Conservation (phyloP, 2,888 invertebrate genomes). For the Drosophila formosana region DNA sequence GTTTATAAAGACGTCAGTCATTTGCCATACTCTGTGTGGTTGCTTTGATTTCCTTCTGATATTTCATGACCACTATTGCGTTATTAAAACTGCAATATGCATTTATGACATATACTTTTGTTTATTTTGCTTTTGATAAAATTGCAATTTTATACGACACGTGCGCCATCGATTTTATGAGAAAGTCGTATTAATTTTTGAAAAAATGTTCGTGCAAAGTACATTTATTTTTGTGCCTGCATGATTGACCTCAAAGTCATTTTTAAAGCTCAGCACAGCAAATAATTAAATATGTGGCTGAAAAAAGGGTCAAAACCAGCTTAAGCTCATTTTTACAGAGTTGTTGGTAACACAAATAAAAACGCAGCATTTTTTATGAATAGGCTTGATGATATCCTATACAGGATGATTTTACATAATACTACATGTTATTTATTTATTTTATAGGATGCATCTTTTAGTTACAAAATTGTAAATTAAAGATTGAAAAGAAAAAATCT, state of each 20-base stretch:
- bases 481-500: too few relatives aligned
- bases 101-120: not conserved
- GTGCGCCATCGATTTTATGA: conserved; percentile 2
- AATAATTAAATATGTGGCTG: conserved; percentile 25
- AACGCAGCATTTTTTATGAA: not conserved
- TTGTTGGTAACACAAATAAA: not conserved
- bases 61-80: not conserved
- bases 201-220: not conserved
- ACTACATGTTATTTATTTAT: too few relatives aligned
- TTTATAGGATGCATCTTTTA: too few relatives aligned
- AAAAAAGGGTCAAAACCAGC: not conserved
- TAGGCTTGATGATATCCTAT: not conserved
- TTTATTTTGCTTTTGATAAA: not conserved
- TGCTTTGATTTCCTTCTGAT: conserved; percentile 18
- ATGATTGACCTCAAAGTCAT: conserved; percentile 11
- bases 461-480: too few relatives aligned
- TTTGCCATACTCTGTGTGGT: conserved; percentile 13
- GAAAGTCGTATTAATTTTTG: not conserved
- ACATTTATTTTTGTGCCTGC: not conserved
- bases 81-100: not conserved
- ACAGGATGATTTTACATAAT: too few relatives aligned
- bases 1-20: conserved; percentile 13
- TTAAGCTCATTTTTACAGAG: conserved; percentile 4
- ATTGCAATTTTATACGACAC: conserved; percentile 7
- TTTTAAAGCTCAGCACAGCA: conserved; percentile 12